These are phyloP conservation scores for Hoplodrina ambigua DNA, from an alignment of 2,888 invertebrate genomes.

Conservation along the genomic window DNA sequence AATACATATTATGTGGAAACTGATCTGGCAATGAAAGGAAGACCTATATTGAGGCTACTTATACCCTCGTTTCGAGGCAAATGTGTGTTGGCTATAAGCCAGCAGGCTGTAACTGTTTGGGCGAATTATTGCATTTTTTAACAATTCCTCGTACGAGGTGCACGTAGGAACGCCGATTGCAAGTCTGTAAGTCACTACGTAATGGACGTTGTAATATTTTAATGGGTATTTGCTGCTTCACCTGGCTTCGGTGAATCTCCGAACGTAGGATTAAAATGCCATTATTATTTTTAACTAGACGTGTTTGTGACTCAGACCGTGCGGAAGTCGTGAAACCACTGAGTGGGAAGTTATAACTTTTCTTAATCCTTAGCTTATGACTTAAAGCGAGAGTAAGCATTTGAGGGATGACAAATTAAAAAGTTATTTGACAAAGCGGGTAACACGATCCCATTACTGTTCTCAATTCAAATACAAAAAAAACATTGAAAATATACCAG, in stretches of 20 bases:
- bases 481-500: no score
- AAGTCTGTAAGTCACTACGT: conserved; percentile 30
- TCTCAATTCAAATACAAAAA: neutral
- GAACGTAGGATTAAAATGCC: conserved; percentile 12
- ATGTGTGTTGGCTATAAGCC: conserved; percentile 50
- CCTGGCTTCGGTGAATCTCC: conserved; percentile 18
- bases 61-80: conserved; percentile 42
- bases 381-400: conserved; percentile 13
- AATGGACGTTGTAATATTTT: conserved; percentile 36
- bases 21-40: conserved; percentile 45
- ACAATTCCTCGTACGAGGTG: conserved; percentile 36
- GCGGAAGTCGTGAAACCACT: neutral
- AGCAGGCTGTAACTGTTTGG: conserved; percentile 48
- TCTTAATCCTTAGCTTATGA: conserved; percentile 16
- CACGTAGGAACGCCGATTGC: conserved; percentile 27
- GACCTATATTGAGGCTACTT: conserved; percentile 38
- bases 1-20: conserved; percentile 26
- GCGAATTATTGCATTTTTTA: conserved; percentile 53
- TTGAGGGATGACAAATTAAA: neutral
- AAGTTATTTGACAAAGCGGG: neutral
- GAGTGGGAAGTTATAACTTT: conserved; percentile 20
- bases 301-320: neutral
- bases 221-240: conserved; percentile 21
- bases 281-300: conserved; percentile 22
- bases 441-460: neutral